Evolutionary conservation across 2,888 invertebrate genomes (phyloP), one percentile per base, ranked within the genome.

Genomic region (Lottia scabra): DNA sequence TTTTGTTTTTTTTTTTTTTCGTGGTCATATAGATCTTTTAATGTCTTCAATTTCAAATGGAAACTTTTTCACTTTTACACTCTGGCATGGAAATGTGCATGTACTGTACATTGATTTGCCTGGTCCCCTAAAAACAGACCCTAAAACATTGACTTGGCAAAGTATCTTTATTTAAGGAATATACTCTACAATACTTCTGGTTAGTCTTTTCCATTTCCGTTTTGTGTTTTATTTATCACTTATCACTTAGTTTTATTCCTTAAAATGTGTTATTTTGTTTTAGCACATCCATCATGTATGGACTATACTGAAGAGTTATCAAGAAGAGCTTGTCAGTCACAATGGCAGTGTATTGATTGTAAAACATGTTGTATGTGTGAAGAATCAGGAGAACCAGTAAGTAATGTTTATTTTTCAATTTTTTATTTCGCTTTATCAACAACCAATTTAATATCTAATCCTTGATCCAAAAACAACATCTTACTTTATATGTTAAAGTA

Each of bases 331-430:
- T 80, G 87, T 46, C 80, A 84, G 74, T 86, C 86, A 13, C 87
- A 88, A 3, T 97, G 95, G 95, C 96, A 95, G 83, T 97, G 97
- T 87, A 94, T 95, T 68, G 94, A 95, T 86, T 97, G 97, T 85
- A 96, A 96, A 89, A 94, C 93, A 15, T 97, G 97, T 89, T 93
- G 93, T 65, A 91, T 95, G 62, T 96, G 96, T 86, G 93, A 93
- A 81, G 95, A 95, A 90, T 93, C 87, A 93, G 88, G 85, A 23
- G 88, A 89, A 74, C 83, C 87, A 13, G 90, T 90, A 83, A 84
- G 87, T 81, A 69, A 64, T 8, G 19, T 12, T 30, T 23, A 38
- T 30, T 46, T 64, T 10, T 30, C 8, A 38, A 16, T 16, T 10
- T 62, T 19, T 38, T 62, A 23, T 62, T 0, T 23, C 15, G 62